Percentiles rank a stretch among this genome's conserved stretches.
Evolutionary conservation across 1,140 invertebrate genomes (phyloP).

Genomic region (Panagrolaimus sp.): DNA sequence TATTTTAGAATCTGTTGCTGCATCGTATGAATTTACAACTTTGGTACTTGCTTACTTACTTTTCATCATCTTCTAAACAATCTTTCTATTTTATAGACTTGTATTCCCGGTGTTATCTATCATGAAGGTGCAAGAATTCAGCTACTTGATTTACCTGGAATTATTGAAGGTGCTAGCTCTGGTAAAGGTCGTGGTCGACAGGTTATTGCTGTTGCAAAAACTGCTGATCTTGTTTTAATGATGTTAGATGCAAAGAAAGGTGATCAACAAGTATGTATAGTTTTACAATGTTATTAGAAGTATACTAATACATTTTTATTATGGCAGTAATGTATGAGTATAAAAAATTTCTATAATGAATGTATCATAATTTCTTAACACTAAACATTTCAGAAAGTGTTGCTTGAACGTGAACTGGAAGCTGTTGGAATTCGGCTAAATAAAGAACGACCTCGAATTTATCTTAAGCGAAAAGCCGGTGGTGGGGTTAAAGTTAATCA

Average conservation of each 20-base stretch:
- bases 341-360: too few species aligned
- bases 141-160: constrained; percentile 95
- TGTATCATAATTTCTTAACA: too few species aligned
- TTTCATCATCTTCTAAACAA: too few species aligned
- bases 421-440: constrained; percentile 94
- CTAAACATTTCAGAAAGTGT: constrained; percentile 74
- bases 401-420: constrained; percentile 95
- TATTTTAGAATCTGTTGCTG: constrained; percentile 72
- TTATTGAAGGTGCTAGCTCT: constrained; percentile 98
- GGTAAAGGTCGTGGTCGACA: constrained; percentile 72
- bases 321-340: too few species aligned
- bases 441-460: constrained; percentile 91
- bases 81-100: too few species aligned
- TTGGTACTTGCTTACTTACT: too few species aligned
- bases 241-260: constrained; percentile 90
- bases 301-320: too few species aligned
- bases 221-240: constrained; percentile 95
- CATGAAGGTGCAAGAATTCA: constrained; percentile 82
- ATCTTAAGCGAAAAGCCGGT: constrained; percentile 82
- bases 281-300: too few species aligned
- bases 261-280: constrained; percentile 41
- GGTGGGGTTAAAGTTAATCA: constrained; percentile 98
- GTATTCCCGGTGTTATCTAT: constrained; percentile 77
- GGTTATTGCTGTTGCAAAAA: constrained; percentile 96
- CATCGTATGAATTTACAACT: constrained; percentile 97